Conservation (phyloP, 1,140 invertebrate species). For the Vanessa atalanta region DNA sequence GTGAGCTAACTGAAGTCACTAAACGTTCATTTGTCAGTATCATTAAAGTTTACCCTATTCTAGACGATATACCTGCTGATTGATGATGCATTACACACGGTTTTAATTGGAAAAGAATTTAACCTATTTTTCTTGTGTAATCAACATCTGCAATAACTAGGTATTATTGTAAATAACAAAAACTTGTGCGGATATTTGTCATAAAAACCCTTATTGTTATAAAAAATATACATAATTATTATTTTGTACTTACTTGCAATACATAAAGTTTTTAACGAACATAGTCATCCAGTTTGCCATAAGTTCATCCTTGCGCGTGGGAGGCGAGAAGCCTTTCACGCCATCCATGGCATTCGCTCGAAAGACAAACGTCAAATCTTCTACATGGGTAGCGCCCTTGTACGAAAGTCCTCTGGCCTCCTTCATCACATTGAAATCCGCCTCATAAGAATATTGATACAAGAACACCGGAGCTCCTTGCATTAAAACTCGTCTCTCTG, state of each 20-base stretch:
- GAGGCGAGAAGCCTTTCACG: constrained; percentile 26
- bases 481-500: constrained; percentile 40
- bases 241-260: constrained; percentile 49
- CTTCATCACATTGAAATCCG: constrained; percentile 51
- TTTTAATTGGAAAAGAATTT: too few relatives aligned
- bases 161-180: too few relatives aligned
- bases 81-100: too few relatives aligned
- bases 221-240: background rate
- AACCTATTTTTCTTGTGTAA: too few relatives aligned
- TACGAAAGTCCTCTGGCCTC: constrained; percentile 42
- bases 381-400: constrained; percentile 59
- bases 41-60: too few relatives aligned
- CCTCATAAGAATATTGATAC: constrained; percentile 59
- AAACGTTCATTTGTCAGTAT: too few relatives aligned
- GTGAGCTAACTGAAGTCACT: too few relatives aligned
- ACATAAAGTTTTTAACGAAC: constrained; percentile 56
- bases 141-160: too few relatives aligned
- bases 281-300: constrained; percentile 55
- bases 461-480: constrained; percentile 53
- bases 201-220: too few relatives aligned
- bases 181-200: too few relatives aligned
- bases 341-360: constrained; percentile 50
- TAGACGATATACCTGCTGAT: too few relatives aligned
- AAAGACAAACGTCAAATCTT: constrained; percentile 66
- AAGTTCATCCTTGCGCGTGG: constrained; percentile 31